Evolutionary conservation across 2,113 vertebrate species (phyloP).

Genomic region (Pao palembangensis): DNA sequence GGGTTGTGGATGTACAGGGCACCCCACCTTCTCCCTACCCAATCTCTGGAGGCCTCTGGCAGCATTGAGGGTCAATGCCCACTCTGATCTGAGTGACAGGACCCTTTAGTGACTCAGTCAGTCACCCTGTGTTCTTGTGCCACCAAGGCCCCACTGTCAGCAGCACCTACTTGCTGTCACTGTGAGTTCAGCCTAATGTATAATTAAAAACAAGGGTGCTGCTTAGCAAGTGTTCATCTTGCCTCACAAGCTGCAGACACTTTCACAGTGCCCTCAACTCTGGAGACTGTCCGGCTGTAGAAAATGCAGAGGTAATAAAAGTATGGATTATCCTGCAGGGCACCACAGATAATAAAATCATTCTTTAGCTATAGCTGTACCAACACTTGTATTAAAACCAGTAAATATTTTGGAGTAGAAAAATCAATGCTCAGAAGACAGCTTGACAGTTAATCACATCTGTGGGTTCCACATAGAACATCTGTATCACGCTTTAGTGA

Average conservation of each 20-base stretch:
- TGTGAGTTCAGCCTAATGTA: conserved; percentile 62
- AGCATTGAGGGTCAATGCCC: conserved; percentile 45
- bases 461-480: conserved; percentile 17
- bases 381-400: conserved; percentile 32
- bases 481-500: conserved; percentile 22
- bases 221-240: conserved; percentile 53
- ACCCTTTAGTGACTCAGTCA: conserved; percentile 56
- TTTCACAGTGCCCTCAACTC: conserved; percentile 18
- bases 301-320: conserved; percentile 37
- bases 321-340: conserved; percentile 39
- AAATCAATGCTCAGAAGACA: conserved; percentile 37
- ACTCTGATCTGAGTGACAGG: conserved; percentile 55
- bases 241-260: conserved; percentile 26
- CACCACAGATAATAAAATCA: conserved; percentile 11
- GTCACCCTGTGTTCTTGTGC: conserved; percentile 51
- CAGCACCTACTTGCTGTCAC: conserved; percentile 48
- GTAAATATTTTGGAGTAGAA: conserved; percentile 46
- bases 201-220: conserved; percentile 56
- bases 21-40: conserved; percentile 43
- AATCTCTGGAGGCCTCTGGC: conserved; percentile 40
- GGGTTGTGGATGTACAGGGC: conserved; percentile 54
- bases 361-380: conserved; percentile 12
- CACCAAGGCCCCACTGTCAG: conserved; percentile 30
- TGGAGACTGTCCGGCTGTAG: conserved; percentile 6
- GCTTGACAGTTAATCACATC: conserved; percentile 28